These are phyloP conservation scores for Hemiscyllium ocellatum DNA, from an alignment of 2,113 vertebrate genomes.

Conservation along the genomic window DNA sequence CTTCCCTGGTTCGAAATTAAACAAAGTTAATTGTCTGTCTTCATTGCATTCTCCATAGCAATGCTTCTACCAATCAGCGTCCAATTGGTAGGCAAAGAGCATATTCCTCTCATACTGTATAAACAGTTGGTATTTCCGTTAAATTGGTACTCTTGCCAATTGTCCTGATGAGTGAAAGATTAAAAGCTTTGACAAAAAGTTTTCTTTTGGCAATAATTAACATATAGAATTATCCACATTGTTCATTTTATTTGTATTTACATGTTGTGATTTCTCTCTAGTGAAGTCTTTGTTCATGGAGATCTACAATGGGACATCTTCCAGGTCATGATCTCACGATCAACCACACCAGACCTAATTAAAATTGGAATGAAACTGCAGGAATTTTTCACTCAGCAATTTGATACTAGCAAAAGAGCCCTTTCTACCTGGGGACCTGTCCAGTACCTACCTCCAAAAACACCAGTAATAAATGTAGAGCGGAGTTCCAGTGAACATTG, in stretches of 20 bases:
- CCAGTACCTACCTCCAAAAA: constrained; percentile 85
- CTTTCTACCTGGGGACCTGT: constrained; percentile 95
- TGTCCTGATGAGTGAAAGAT: too few species aligned
- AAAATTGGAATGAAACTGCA: constrained; percentile 99
- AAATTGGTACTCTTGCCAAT: too few species aligned
- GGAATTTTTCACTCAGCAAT: constrained; percentile 98
- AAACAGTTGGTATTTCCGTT: too few species aligned
- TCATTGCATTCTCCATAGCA: too few species aligned
- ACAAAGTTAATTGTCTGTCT: too few species aligned
- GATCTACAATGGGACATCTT: constrained; percentile 99
- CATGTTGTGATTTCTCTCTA: constrained; percentile 48
- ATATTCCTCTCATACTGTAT: too few species aligned
- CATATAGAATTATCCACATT: background rate
- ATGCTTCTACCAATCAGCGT: too few species aligned
- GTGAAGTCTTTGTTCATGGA: constrained; percentile 93
- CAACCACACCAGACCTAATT: constrained; percentile 94
- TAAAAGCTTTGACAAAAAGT: too few species aligned
- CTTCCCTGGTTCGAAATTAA: too few species aligned
- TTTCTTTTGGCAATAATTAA: too few species aligned
- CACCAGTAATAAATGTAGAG: constrained; percentile 69
- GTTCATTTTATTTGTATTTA: background rate
- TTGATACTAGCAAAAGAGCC: constrained; percentile 95
- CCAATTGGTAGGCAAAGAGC: too few species aligned
- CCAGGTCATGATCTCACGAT: constrained; percentile 98
- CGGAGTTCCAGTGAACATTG: constrained; percentile 78